phyloP scores from a whole-genome alignment of 1,140 invertebrate genomes.

The Drosophila virilis region DNA sequence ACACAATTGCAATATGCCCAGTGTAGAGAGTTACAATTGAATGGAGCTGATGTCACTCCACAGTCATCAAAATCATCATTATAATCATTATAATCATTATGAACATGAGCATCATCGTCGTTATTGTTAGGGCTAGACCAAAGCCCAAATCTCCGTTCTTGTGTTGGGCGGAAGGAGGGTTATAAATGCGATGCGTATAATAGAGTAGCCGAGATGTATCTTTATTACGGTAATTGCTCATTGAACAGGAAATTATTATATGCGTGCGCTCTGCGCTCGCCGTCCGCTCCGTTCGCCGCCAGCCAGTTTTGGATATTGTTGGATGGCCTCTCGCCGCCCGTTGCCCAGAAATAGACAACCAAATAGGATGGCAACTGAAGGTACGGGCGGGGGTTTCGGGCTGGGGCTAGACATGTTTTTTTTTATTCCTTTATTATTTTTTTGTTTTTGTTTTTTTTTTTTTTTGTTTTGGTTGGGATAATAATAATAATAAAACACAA shows the following conservation, averaged over 20 bases:
- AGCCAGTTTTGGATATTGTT: neutral
- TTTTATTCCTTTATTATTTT: too few species aligned
- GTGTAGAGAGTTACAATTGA: conserved; percentile 20
- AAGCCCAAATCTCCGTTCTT: neutral
- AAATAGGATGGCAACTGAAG: neutral
- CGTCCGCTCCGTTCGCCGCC: too few species aligned
- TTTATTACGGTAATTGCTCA: conserved; percentile 81
- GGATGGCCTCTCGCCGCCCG: neutral
- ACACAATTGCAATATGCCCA: conserved; percentile 35
- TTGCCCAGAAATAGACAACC: neutral
- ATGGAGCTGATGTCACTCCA: conserved; percentile 24
- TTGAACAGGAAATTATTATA: conserved; percentile 83
- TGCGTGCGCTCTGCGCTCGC: conserved; percentile 44
- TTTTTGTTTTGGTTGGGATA: too few species aligned
- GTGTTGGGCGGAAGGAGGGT: neutral
- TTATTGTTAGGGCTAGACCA: conserved; percentile 25
- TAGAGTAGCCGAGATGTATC: conserved; percentile 74
- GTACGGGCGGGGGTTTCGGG: too few species aligned
- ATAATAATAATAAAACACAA: conserved; percentile 4
- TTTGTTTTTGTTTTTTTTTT: too few species aligned
- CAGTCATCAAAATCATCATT: neutral
- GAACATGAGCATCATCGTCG: conserved; percentile 7
- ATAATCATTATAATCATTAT: conserved; percentile 6
- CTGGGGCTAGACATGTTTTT: too few species aligned
- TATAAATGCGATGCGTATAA: conserved; percentile 40